Conservation (phyloP, 1,140 invertebrate genomes). For the Euschistus heros region DNA sequence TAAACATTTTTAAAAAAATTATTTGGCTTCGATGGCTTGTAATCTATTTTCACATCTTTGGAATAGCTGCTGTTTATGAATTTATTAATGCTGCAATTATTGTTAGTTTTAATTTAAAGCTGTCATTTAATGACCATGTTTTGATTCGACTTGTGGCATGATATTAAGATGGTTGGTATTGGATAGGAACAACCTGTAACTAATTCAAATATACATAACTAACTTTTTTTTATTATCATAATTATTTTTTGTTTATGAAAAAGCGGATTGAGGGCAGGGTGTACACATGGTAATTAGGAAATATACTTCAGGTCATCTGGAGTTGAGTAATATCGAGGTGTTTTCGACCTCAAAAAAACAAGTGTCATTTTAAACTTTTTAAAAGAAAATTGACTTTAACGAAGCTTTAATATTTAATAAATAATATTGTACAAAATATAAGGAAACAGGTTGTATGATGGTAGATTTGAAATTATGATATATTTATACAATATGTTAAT, state of each 20-base stretch:
- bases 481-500: constrained; percentile 28
- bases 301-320: constrained; percentile 20
- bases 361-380: constrained; percentile 20
- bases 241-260: constrained; percentile 1
- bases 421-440: constrained; percentile 23
- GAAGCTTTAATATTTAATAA: constrained; percentile 30
- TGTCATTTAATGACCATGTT: not conserved
- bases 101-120: constrained; percentile 8
- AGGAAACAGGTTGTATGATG: constrained; percentile 28
- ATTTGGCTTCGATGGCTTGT: too few species aligned
- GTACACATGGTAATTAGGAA: constrained; percentile 22
- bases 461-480: constrained; percentile 28
- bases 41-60: too few species aligned
- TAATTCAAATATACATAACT: not conserved
- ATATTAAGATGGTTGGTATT: not conserved
- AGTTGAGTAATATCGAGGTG: constrained; percentile 22
- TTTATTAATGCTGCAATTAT: not conserved
- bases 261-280: constrained; percentile 18
- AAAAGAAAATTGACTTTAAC: constrained; percentile 27
- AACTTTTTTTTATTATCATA: not conserved
- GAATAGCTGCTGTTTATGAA: too few species aligned
- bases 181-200: too few species aligned
- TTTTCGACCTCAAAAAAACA: constrained; percentile 24
- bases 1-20: too few species aligned
- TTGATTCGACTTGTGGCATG: not conserved